Percentiles rank a stretch among this genome's conserved stretches.
These are phyloP conservation scores for Coendou prehensilis DNA, from an alignment of 2,797 vertebrate species.

Conservation along the genomic window DNA sequence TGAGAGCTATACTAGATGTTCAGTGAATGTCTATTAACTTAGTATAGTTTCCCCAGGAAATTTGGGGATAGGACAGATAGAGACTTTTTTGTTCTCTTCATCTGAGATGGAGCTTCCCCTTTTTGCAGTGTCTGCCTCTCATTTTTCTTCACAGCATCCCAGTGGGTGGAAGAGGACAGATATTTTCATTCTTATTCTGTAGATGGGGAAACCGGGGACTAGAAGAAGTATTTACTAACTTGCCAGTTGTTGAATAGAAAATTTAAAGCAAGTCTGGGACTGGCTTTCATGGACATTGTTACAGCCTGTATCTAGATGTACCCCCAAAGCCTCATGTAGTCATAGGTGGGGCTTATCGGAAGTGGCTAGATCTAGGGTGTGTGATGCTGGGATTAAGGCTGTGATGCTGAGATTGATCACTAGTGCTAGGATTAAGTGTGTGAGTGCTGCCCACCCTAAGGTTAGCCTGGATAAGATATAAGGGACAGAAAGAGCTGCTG, in stretches of 20 bases:
- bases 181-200: conserved; percentile 4
- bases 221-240: background rate
- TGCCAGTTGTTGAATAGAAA: conserved; percentile 10
- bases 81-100: background rate
- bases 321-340: background rate
- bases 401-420: background rate
- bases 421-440: background rate
- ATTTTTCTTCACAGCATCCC: conserved; percentile 23
- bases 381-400: background rate
- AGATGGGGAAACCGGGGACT: background rate
- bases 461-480: background rate
- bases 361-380: background rate
- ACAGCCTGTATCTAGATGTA: background rate
- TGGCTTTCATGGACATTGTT: background rate
- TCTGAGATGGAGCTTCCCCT: background rate
- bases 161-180: background rate
- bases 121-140: conserved; percentile 4
- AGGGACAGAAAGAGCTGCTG: background rate
- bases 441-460: background rate
- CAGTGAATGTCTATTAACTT: background rate
- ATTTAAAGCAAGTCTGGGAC: conserved; percentile 1
- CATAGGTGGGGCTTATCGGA: background rate
- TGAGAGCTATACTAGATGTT: background rate
- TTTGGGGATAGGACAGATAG: background rate
- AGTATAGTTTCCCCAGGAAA: conserved; percentile 47